A percentile compares a stretch with the other conserved stretches of the same genome.
Evolutionary conservation across 2,888 invertebrate genomes (phyloP).

Genomic region (Empis livida): DNA sequence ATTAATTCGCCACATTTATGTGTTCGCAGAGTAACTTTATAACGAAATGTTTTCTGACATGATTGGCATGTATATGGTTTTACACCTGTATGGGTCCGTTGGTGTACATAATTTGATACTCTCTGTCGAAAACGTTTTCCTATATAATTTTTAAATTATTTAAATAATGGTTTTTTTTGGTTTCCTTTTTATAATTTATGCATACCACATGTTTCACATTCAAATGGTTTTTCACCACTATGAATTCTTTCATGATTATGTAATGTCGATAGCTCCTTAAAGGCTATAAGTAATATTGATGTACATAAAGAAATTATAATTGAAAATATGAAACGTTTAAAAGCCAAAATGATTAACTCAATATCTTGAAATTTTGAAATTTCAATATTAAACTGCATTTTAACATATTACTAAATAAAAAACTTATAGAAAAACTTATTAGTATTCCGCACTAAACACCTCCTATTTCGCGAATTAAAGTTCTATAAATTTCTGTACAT

Average conservation of each 20-base stretch:
- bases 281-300: conserved; percentile 35
- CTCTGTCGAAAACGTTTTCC: conserved; percentile 78
- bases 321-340: no score
- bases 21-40: conserved; percentile 73
- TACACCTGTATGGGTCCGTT: conserved; percentile 46
- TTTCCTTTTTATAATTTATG: background rate
- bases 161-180: background rate
- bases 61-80: conserved; percentile 76
- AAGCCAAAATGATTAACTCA: no score
- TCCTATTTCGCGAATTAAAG: no score
- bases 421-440: no score
- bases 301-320: no score
- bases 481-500: no score
- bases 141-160: conserved; percentile 24
- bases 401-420: no score
- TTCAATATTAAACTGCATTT: no score
- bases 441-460: no score
- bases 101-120: conserved; percentile 73
- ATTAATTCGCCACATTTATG: conserved; percentile 49
- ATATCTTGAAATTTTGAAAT: no score
- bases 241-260: conserved; percentile 76
- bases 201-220: conserved; percentile 76
- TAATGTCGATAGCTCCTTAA: conserved; percentile 74
- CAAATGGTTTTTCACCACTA: conserved; percentile 69
- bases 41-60: conserved; percentile 69